Evolutionary conservation across 2,797 vertebrate species (phyloP).

Genomic region (Gila robusta): DNA sequence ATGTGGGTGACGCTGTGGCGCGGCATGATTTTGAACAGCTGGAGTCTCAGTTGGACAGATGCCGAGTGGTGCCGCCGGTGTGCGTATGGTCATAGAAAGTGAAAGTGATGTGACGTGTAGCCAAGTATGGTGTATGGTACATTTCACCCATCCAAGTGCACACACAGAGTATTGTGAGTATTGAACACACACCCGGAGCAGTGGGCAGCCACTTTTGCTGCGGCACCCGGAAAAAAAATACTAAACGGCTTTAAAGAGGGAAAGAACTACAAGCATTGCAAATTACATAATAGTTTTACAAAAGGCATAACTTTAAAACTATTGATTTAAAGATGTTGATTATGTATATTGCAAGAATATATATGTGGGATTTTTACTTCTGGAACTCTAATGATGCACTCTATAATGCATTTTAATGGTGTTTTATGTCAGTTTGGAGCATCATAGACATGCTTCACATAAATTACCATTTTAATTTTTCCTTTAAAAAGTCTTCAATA

Average conservation of each 20-base stretch:
- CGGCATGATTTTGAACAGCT: neutral
- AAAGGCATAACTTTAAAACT: neutral
- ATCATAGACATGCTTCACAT: neutral
- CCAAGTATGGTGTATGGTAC: no score
- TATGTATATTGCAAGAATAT: neutral
- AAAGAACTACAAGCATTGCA: neutral
- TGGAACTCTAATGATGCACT: no score
- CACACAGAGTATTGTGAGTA: no score
- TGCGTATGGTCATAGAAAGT: neutral
- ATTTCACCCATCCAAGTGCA: no score
- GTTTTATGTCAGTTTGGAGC: constrained; percentile 1
- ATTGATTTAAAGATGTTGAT: neutral
- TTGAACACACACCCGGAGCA: no score
- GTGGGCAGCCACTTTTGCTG: no score
- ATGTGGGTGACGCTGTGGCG: neutral
- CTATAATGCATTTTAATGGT: neutral
- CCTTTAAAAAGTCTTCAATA: neutral
- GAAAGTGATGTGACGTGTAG: no score
- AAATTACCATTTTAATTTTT: neutral
- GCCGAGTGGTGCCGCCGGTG: no score
- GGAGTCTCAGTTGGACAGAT: neutral
- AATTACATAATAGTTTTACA: neutral
- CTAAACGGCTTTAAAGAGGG: neutral
- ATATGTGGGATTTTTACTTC: no score
- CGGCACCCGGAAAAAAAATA: neutral